Conservation (phyloP, 2,888 invertebrate species). For the Caenorhabditis wallacei region DNA sequence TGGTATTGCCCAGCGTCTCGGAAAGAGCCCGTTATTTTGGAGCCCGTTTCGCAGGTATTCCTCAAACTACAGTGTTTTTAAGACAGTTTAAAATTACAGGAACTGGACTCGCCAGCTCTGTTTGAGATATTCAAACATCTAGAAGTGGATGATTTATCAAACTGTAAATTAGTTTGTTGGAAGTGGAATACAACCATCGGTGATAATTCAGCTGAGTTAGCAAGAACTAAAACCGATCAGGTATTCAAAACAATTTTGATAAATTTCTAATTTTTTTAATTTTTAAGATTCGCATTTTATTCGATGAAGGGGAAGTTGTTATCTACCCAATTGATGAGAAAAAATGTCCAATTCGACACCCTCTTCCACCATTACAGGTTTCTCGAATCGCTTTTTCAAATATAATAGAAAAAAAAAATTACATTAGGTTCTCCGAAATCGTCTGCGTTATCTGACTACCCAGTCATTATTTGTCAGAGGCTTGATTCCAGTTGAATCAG, state of each 20-base stretch:
- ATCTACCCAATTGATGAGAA: conserved; percentile 75
- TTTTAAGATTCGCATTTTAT: conserved; percentile 74
- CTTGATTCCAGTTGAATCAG: conserved; percentile 77
- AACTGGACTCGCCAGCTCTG: conserved; percentile 62
- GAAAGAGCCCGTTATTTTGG: background rate
- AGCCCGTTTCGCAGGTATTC: background rate
- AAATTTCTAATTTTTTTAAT: conserved; percentile 3
- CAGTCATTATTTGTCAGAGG: conserved; percentile 78
- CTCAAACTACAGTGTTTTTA: background rate
- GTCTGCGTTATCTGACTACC: conserved; percentile 69
- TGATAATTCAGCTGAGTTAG: conserved; percentile 23
- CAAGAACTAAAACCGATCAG: conserved; percentile 72
- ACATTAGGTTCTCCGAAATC: conserved; percentile 60
- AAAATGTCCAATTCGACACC: conserved; percentile 68
- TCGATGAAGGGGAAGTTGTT: conserved; percentile 79
- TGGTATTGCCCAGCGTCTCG: conserved; percentile 12
- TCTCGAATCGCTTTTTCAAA: background rate
- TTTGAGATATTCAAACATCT: conserved; percentile 64
- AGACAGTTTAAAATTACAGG: conserved; percentile 20
- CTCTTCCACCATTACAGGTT: conserved; percentile 75
- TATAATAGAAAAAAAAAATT: background rate
- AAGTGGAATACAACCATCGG: conserved; percentile 68
- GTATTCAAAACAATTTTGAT: too few relatives aligned
- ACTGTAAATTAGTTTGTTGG: conserved; percentile 68
- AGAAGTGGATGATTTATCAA: conserved; percentile 58